Evolutionary conservation across 2,888 invertebrate species (phyloP).

Genomic region (Oxytorus armatus): DNA sequence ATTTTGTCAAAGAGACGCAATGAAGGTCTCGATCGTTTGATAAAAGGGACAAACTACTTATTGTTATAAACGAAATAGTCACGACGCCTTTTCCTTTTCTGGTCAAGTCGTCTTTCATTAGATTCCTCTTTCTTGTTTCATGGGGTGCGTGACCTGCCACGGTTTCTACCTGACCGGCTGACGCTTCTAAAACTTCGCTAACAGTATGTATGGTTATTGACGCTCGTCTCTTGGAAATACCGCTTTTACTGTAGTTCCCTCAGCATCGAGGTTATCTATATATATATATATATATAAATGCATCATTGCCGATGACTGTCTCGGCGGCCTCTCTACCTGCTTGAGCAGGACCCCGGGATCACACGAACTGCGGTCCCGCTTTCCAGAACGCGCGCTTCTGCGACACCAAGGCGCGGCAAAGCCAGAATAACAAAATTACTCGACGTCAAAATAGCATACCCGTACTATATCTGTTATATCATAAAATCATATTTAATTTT

Average conservation of each 20-base stretch:
- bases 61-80: background rate
- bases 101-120: background rate
- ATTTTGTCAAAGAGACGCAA: background rate
- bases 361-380: conserved; percentile 17
- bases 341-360: conserved; percentile 14
- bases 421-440: conserved; percentile 4
- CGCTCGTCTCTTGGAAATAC: conserved; percentile 55
- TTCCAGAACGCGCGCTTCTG: conserved; percentile 3
- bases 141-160: conserved; percentile 39
- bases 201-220: no score
- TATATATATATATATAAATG: background rate
- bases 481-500: no score
- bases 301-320: conserved; percentile 36
- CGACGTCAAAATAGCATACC: no score
- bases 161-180: conserved; percentile 71
- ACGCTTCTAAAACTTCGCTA: conserved; percentile 44
- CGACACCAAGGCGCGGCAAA: conserved; percentile 4
- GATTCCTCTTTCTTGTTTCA: background rate
- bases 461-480: no score
- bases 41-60: conserved; percentile 8
- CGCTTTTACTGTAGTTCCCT: conserved; percentile 32
- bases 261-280: conserved; percentile 39
- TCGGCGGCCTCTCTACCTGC: conserved; percentile 37
- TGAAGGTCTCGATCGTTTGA: background rate
- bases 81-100: background rate